Conservation (phyloP, 2,888 invertebrate genomes). For the Cerastis rubricosa region DNA sequence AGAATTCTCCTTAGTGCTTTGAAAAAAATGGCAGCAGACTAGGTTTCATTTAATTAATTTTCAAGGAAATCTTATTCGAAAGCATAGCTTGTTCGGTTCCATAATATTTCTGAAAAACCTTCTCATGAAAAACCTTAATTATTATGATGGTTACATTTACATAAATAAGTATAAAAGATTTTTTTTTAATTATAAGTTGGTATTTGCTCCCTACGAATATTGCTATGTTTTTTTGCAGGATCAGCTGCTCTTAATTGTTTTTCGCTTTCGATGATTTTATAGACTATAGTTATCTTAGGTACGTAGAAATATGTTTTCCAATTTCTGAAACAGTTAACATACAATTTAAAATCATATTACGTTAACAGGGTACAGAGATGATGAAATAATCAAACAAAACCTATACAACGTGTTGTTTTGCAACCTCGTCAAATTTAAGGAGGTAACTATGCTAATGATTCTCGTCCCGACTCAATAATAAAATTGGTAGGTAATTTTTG, state of each 20-base stretch:
- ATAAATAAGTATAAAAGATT: no score
- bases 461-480: no score
- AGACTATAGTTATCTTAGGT: not conserved
- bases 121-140: no score
- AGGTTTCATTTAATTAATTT: slow-evolving; percentile 12
- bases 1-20: not conserved
- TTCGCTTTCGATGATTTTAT: not conserved
- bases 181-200: no score
- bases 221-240: not conserved
- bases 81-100: not conserved
- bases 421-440: no score
- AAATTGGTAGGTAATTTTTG: no score
- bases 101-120: not conserved
- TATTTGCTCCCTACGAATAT: not conserved
- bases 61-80: not conserved
- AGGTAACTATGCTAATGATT: no score
- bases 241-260: not conserved
- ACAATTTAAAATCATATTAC: not conserved
- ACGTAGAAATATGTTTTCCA: not conserved
- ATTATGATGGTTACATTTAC: not conserved
- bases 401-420: no score
- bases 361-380: not conserved
- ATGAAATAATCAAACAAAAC: slow-evolving; percentile 11
- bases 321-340: not conserved
- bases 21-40: not conserved